Percentiles rank a stretch among this genome's conserved stretches.
phyloP scores from a whole-genome alignment of 2,113 vertebrate species.

The Pimephales promelas region DNA sequence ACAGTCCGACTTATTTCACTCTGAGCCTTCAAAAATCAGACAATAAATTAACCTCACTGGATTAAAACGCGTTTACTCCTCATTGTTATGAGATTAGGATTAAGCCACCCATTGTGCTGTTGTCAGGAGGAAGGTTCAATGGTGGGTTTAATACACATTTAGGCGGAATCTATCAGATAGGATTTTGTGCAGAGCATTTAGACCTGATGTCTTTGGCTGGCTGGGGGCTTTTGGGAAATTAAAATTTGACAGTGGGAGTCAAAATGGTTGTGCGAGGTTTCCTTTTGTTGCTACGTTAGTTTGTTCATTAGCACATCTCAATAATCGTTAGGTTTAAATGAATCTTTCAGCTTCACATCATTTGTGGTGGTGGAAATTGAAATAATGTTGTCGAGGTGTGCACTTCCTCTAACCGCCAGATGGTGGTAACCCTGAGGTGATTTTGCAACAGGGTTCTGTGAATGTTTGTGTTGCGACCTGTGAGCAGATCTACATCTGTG shows the following conservation, averaged over 20 bases:
- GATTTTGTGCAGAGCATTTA: constrained; percentile 24
- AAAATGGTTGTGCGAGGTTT: background rate
- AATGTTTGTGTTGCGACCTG: background rate
- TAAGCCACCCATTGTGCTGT: constrained; percentile 11
- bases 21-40: constrained; percentile 2
- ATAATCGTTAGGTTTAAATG: background rate
- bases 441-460: background rate
- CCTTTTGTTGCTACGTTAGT: background rate
- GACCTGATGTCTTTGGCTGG: constrained; percentile 16
- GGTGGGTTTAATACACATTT: constrained; percentile 37
- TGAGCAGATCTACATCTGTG: constrained; percentile 24
- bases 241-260: background rate
- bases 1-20: background rate
- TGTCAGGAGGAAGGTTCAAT: constrained; percentile 28
- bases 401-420: constrained; percentile 49
- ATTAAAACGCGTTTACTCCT: constrained; percentile 18
- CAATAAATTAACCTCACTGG: constrained; percentile 38
- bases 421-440: constrained; percentile 56
- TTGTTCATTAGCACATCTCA: background rate
- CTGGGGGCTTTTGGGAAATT: constrained; percentile 21
- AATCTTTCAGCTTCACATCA: background rate
- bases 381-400: constrained; percentile 7
- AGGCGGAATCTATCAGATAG: constrained; percentile 18
- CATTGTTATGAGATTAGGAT: constrained; percentile 39
- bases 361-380: background rate